A percentile compares a stretch with the other conserved stretches of the same genome.
phyloP scores from a whole-genome alignment of 1,140 invertebrate genomes.

The Pseudomyrmex dendroicus region DNA sequence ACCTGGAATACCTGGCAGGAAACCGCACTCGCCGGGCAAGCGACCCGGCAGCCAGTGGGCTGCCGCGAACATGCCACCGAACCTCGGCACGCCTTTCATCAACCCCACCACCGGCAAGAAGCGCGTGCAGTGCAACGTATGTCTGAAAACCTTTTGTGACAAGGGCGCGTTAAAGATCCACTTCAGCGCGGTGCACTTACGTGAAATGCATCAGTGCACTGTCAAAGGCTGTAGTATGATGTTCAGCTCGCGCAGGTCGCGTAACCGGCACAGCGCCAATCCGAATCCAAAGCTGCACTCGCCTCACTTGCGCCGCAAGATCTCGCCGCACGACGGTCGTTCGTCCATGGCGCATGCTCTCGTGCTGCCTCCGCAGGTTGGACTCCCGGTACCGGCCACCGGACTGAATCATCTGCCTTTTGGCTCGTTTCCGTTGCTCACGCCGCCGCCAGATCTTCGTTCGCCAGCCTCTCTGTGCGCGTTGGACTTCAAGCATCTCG shows the following conservation, averaged over 20 bases:
- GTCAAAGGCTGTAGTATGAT: constrained; percentile 99
- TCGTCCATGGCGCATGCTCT: constrained; percentile 94
- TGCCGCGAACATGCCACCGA: constrained; percentile 90
- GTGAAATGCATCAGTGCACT: constrained; percentile 99
- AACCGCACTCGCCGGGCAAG: constrained; percentile 95
- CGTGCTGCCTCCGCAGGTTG: constrained; percentile 90
- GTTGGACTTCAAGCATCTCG: constrained; percentile 89
- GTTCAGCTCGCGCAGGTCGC: constrained; percentile 97
- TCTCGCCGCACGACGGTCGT: constrained; percentile 96
- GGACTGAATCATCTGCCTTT: constrained; percentile 89
- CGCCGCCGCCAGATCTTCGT: constrained; percentile 90
- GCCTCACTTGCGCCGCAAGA: constrained; percentile 95
- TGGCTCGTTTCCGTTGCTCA: constrained; percentile 90
- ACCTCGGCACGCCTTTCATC: constrained; percentile 95
- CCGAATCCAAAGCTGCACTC: constrained; percentile 99
- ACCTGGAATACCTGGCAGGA: constrained; percentile 87
- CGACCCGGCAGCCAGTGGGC: constrained; percentile 90
- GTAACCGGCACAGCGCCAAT: constrained; percentile 98
- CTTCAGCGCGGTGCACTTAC: constrained; percentile 98
- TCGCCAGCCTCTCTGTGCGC: constrained; percentile 87
- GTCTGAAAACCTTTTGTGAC: constrained; percentile 99
- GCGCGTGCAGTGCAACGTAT: constrained; percentile 98
- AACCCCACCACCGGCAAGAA: constrained; percentile 97
- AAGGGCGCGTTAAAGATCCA: constrained; percentile 99
- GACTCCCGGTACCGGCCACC: constrained; percentile 86